Percentiles rank a stretch among this genome's conserved stretches.
phyloP scores from a whole-genome alignment of 2,113 vertebrate species.

The Neogale vison region DNA sequence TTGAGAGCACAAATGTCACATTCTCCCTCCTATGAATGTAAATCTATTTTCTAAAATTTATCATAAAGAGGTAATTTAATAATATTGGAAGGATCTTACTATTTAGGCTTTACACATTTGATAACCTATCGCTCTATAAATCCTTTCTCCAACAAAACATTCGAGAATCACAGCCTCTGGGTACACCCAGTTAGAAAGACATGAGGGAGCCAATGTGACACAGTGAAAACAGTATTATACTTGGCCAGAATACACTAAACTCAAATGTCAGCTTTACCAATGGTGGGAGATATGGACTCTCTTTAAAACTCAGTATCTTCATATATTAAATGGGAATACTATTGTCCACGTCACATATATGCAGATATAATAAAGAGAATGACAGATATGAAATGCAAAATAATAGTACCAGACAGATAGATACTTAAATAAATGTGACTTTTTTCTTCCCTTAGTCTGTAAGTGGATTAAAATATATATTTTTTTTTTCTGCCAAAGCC shows the following conservation, averaged over 20 bases:
- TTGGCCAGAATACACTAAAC: neutral
- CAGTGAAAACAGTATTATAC: neutral
- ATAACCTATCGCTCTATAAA: neutral
- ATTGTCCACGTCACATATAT: neutral
- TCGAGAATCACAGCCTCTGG: neutral
- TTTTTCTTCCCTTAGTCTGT: neutral
- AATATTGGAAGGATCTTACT: neutral
- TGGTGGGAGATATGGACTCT: neutral
- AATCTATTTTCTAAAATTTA: conserved; percentile 37
- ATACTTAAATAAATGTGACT: neutral
- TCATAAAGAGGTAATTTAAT: neutral
- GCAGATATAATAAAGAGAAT: neutral
- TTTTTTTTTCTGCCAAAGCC: neutral
- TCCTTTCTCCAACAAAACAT: neutral
- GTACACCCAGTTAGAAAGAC: neutral
- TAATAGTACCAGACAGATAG: neutral
- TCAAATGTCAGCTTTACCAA: neutral
- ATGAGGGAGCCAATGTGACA: neutral
- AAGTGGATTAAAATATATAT: neutral
- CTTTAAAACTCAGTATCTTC: neutral
- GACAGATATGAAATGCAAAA: neutral
- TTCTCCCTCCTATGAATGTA: neutral
- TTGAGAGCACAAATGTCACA: neutral
- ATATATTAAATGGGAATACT: neutral
- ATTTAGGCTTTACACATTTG: neutral